phyloP scores from a whole-genome alignment of 2,797 vertebrate species.

The Myotis daubentonii region DNA sequence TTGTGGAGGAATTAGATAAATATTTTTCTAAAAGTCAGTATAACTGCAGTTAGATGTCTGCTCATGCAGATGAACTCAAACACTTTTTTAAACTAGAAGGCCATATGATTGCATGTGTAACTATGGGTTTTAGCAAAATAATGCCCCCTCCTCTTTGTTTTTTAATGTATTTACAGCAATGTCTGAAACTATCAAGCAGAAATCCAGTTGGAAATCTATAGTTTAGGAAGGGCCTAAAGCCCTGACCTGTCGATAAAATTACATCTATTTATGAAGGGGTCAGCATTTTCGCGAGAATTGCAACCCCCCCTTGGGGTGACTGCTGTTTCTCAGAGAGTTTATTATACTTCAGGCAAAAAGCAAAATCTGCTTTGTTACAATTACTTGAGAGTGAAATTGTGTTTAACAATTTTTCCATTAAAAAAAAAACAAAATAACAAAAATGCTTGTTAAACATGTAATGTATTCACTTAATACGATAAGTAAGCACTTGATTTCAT shows the following conservation, averaged over 20 bases:
- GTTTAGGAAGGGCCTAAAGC: background rate
- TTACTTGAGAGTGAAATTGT: slow-evolving; percentile 69
- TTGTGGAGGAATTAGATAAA: slow-evolving; percentile 40
- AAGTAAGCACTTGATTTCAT: slow-evolving; percentile 72
- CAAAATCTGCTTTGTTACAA: slow-evolving; percentile 66
- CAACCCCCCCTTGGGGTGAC: background rate
- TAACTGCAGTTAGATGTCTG: background rate
- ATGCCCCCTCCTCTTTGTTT: background rate
- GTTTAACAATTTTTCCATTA: slow-evolving; percentile 72
- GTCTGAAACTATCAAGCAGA: background rate
- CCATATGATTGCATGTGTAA: background rate
- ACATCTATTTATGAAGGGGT: background rate
- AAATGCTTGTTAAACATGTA: slow-evolving; percentile 72
- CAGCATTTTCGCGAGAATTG: background rate
- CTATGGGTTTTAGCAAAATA: slow-evolving; percentile 5
- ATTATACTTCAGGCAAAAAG: slow-evolving; percentile 52
- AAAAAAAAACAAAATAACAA: slow-evolving; percentile 67
- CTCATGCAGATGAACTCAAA: background rate
- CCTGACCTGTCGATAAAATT: background rate
- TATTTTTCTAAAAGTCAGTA: slow-evolving; percentile 38
- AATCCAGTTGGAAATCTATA: background rate
- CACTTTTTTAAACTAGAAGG: slow-evolving; percentile 24
- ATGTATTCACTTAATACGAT: slow-evolving; percentile 72
- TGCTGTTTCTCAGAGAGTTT: background rate
- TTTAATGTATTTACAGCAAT: background rate